Evolutionary conservation across 2,888 invertebrate genomes (phyloP).

Genomic region (Molorchus minor): DNA sequence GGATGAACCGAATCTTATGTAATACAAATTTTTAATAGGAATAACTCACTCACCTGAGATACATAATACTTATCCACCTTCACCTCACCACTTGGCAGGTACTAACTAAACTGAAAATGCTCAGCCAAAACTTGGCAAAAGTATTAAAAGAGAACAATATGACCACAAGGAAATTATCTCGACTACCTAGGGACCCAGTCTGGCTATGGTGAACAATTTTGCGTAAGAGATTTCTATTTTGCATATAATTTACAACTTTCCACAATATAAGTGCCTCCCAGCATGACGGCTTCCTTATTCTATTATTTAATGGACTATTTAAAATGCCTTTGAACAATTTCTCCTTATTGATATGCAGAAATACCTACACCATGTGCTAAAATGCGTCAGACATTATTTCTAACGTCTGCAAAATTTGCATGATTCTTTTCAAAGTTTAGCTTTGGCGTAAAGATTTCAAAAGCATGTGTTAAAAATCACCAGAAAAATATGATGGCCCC

Average conservation of each 20-base stretch:
- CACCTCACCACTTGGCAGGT: constrained; percentile 9
- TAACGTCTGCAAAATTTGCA: constrained; percentile 24
- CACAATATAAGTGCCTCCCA: constrained; percentile 42
- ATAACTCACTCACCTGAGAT: not conserved
- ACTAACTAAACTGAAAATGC: constrained; percentile 15
- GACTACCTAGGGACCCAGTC: constrained; percentile 36
- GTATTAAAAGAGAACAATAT: constrained; percentile 22
- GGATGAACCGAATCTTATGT: no score
- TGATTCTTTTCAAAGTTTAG: constrained; percentile 24
- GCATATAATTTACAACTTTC: constrained; percentile 50
- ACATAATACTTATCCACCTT: no score
- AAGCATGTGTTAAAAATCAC: constrained; percentile 30
- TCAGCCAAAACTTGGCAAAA: not conserved
- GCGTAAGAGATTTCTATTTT: constrained; percentile 48
- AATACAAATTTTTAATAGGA: no score
- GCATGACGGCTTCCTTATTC: constrained; percentile 42
- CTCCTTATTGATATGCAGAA: constrained; percentile 38
- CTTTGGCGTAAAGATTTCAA: constrained; percentile 26
- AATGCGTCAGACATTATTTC: constrained; percentile 44
- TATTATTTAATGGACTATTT: constrained; percentile 36
- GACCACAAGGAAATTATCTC: constrained; percentile 34
- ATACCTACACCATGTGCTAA: constrained; percentile 42
- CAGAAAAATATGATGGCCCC: not conserved
- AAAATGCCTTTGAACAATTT: constrained; percentile 26
- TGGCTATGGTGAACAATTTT: constrained; percentile 44